phyloP scores from a whole-genome alignment of 2,113 vertebrate species.

The Pedionomus torquatus region DNA sequence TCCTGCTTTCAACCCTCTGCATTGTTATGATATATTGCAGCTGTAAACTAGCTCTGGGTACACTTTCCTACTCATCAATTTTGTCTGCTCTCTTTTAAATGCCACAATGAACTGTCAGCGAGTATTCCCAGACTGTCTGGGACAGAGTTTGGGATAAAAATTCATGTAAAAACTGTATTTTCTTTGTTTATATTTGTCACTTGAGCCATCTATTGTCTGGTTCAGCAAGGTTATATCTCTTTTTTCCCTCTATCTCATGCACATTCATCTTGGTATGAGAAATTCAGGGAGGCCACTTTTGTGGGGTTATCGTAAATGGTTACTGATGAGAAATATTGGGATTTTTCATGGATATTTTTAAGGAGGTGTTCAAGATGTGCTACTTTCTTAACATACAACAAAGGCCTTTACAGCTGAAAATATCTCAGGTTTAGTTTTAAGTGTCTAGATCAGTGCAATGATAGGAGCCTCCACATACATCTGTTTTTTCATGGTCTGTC shows the following conservation, averaged over 20 bases:
- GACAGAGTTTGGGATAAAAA: not conserved
- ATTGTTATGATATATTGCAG: conserved; percentile 19
- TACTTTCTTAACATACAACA: not conserved
- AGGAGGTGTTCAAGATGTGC: not conserved
- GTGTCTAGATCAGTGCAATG: not conserved
- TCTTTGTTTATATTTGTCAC: conserved; percentile 4
- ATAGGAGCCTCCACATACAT: not conserved
- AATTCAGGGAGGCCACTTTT: not conserved
- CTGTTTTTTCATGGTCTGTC: not conserved
- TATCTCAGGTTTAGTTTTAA: not conserved
- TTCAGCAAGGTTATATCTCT: not conserved
- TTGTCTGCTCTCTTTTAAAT: conserved; percentile 23
- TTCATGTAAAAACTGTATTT: not conserved
- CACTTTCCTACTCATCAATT: not conserved
- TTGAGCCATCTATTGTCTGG: not conserved
- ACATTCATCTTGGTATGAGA: not conserved
- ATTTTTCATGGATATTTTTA: not conserved
- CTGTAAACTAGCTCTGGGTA: not conserved
- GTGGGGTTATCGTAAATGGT: not conserved
- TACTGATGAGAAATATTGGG: not conserved
- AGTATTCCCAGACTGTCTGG: not conserved
- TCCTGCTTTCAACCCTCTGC: not conserved
- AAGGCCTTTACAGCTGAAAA: not conserved
- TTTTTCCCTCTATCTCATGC: not conserved
- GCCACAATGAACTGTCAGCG: not conserved